Evolutionary conservation across 2,888 invertebrate genomes (phyloP).

Genomic region (Drosophila barbarae): DNA sequence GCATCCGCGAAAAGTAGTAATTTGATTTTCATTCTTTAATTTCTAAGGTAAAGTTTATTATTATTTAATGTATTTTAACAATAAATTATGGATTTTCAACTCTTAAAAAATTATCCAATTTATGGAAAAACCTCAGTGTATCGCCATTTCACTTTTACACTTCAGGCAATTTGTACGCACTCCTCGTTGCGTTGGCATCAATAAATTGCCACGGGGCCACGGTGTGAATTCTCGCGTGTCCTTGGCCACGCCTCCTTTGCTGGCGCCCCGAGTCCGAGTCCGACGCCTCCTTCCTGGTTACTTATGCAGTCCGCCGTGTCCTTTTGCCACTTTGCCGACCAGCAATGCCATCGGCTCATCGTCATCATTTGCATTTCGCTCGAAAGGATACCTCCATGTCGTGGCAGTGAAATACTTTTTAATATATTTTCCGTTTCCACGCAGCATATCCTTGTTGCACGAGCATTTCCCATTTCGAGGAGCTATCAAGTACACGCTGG

Average conservation of each 20-base stretch:
- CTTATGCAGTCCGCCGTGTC: conserved; percentile 29
- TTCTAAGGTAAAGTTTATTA: too few species aligned
- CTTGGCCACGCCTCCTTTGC: conserved; percentile 23
- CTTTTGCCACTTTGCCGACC: conserved; percentile 29
- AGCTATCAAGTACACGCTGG: conserved; percentile 9
- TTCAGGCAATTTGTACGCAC: conserved; percentile 36
- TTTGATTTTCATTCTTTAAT: background rate
- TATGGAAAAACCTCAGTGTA: conserved; percentile 1
- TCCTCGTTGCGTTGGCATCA: conserved; percentile 35
- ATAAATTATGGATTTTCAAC: too few species aligned
- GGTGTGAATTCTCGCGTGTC: conserved; percentile 30
- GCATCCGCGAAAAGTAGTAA: too few species aligned
- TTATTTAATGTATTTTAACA: background rate
- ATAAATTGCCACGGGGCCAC: conserved; percentile 29
- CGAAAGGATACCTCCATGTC: conserved; percentile 5
- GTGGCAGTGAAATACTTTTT: conserved; percentile 22
- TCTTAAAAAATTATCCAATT: background rate
- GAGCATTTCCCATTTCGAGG: conserved; percentile 1
- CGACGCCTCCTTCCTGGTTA: conserved; percentile 14
- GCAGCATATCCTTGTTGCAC: conserved; percentile 10
- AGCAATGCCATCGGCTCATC: conserved; percentile 29
- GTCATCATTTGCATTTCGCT: conserved; percentile 37
- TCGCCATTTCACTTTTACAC: background rate
- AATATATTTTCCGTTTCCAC: conserved; percentile 28
- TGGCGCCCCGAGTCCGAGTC: conserved; percentile 4